Evolutionary conservation across 2,113 vertebrate genomes (phyloP), one percentile per base, ranked within the genome.

Genomic region (Pygoscelis antarcticus): DNA sequence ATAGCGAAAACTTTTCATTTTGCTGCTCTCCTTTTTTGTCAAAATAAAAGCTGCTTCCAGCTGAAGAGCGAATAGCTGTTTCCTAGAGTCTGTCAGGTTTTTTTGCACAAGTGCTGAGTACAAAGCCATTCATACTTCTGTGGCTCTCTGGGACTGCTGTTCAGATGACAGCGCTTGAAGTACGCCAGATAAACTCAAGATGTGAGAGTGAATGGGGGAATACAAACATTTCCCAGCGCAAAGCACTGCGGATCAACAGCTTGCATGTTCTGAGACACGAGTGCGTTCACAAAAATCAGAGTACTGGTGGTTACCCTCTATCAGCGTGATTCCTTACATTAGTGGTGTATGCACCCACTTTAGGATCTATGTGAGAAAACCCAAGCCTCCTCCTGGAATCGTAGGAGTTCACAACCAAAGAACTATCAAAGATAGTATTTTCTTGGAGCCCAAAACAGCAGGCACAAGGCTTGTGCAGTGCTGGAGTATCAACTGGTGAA

Each of bases 321-420:
- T 27, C 32, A 62, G 40, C 0, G 0, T 4, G 6, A 62, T 32
- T 91, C 65, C 49, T 64, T 38, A 34, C 0, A 0, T n/a, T 38
- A 34, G 10, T 18, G 30, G 16, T 65, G 4, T 17, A 18, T 9
- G 9, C 7, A 22, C 5, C 16, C 72, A 17, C 34, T 49, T 54
- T 30, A 2, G 25, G 30, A 46, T 7, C 22, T 57, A 15, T 9
- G 7, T 21, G 34, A 47, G 66, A 81, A 77, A 77, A 57, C 7
- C 4, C 11, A 76, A 40, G 25, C 5, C 22, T 36, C 22, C 26
- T 27, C 16, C 47, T 51, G 25, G 25, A 77, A 44, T 17, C 1
- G 0, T 5, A 27, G 38, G 34, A 77, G 21, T 27, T 26, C 17
- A 6, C 42, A 82, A 11, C 10, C 46, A n/a, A 40, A 81, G 30